Evolutionary conservation across 1,140 invertebrate species (phyloP), one percentile per base, ranked within the genome.

Genomic region (Eriosoma lanigerum): DNA sequence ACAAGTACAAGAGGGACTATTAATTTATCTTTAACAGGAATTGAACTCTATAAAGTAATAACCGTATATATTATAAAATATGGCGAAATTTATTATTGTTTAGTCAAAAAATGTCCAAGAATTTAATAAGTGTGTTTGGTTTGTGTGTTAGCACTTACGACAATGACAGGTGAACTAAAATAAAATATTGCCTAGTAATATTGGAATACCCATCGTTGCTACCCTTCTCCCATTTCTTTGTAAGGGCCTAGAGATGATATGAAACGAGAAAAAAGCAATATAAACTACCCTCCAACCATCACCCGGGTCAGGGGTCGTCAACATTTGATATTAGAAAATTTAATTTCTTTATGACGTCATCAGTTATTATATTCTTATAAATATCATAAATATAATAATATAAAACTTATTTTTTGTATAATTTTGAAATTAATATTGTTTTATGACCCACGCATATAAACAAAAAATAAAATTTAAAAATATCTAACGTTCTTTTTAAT

Each of bases 111-210:
- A 58, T 62, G 56, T 78, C 75, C 38, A 60, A 78, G 56, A 78
- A 78, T 78, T 78, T 78, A 78, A 78, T 78, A 78, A 78, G 75
- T 78, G 60, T 78, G 75, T 78, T 78, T 78, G 54, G 32, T 78
- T 60, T 78, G 44, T 78, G 17, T n/a, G 75, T 58, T 78, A 46
- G 75, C 56, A 46, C 75, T 72, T 78, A 78, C 56, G 52, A 78
- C 75, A 46, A 78, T 78, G 75, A 78, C 75, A 78, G 75, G 75
- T 60, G 75, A 78, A 78, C 75, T 78, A 78, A 62, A 78, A 78
- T 78, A 78, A 78, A 58, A 78, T 78, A 78, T 78, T 78, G 54
- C 75, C 56, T 56, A n/a, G 17, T 56, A 26, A 78, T 78, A 78
- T 78, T 78, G 54, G 56, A 78, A 46, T 60, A 60, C 56, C 68